Percentiles rank a stretch among this genome's conserved stretches.
Conservation (phyloP, 2,797 vertebrate genomes). For the Pogonophryne albipinna region DNA sequence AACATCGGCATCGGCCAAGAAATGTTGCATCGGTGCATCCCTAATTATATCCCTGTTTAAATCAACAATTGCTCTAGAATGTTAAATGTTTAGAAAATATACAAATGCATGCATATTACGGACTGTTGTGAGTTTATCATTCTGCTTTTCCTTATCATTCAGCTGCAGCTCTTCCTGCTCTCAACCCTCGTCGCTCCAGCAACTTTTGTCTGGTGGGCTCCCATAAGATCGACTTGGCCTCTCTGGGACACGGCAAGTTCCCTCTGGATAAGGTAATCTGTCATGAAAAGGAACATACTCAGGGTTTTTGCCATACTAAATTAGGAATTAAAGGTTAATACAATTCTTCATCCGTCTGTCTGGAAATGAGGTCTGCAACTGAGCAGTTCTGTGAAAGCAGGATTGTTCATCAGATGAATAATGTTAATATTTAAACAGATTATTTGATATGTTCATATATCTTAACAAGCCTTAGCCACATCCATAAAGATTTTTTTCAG, state of each 20-base stretch:
- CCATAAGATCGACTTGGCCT: constrained; percentile 84
- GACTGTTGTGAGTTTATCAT: neutral
- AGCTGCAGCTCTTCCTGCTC: constrained; percentile 67
- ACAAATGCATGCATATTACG: neutral
- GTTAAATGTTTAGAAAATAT: neutral
- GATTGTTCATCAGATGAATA: neutral
- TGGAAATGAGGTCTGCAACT: neutral
- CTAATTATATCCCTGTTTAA: neutral
- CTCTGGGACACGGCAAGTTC: constrained; percentile 85
- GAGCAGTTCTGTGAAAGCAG: neutral
- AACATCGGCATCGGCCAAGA: no score
- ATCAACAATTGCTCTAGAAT: neutral
- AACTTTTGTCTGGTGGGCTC: constrained; percentile 88
- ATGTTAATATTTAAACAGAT: neutral
- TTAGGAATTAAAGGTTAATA: neutral
- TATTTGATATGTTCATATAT: neutral
- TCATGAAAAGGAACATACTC: neutral
- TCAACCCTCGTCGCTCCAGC: constrained; percentile 80
- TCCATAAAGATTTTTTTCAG: neutral
- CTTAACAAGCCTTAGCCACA: neutral
- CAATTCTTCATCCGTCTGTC: neutral
- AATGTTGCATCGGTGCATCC: no score
- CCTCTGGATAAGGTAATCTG: constrained; percentile 86
- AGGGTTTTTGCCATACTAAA: neutral
- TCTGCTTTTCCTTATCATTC: neutral